Evolutionary conservation across 2,888 invertebrate genomes (phyloP).

Genomic region (Andrena flavipes): DNA sequence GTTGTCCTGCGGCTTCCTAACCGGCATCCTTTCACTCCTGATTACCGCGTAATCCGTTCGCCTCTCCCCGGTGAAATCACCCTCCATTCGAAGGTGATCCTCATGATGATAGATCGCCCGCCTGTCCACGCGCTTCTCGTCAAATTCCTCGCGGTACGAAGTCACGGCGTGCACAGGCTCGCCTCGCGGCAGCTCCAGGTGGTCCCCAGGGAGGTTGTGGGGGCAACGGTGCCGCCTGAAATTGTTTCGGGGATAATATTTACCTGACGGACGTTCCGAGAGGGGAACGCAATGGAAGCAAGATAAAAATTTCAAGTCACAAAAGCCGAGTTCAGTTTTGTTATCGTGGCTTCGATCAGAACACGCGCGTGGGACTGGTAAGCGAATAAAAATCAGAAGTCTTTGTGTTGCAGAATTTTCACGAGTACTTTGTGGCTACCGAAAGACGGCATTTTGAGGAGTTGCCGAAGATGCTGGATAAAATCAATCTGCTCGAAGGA

Average conservation of each 20-base stretch:
- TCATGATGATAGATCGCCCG: conserved; percentile 88
- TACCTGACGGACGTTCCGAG: background rate
- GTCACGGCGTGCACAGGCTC: conserved; percentile 83
- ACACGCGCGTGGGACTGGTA: too few relatives aligned
- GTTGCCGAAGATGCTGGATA: too few relatives aligned
- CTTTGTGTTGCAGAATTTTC: too few relatives aligned
- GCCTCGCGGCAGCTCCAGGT: conserved; percentile 78
- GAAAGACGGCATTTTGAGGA: too few relatives aligned
- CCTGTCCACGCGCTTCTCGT: conserved; percentile 88
- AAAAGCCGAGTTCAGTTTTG: too few relatives aligned
- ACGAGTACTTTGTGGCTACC: too few relatives aligned
- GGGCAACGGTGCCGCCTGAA: conserved; percentile 94
- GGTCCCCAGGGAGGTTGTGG: conserved; percentile 86
- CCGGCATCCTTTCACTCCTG: conserved; percentile 83
- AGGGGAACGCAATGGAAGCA: background rate
- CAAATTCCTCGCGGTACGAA: conserved; percentile 89
- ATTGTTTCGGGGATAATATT: conserved; percentile 61
- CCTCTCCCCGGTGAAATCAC: conserved; percentile 87
- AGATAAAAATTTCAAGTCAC: too few relatives aligned
- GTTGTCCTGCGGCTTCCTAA: conserved; percentile 85
- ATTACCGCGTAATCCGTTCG: conserved; percentile 85
- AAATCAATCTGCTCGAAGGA: too few relatives aligned
- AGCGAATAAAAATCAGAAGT: too few relatives aligned
- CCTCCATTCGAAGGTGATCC: conserved; percentile 90
- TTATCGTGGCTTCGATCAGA: too few relatives aligned